These are phyloP conservation scores for Lymantria monacha DNA, from an alignment of 2,888 invertebrate genomes.

Conservation along the genomic window DNA sequence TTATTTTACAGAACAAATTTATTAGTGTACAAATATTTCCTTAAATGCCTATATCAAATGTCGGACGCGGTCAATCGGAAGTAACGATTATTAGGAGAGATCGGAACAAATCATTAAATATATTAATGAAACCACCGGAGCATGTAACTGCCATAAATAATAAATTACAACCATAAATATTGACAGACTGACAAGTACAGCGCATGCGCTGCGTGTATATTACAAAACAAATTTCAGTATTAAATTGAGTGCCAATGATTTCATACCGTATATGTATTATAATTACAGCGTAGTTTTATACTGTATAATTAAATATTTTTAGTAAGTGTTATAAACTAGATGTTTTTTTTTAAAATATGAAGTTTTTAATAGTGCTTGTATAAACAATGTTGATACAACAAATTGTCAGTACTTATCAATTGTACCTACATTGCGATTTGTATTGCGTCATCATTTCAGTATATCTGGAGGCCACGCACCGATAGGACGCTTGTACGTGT, in stretches of 20 bases:
- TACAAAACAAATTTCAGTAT: slow-evolving; percentile 32
- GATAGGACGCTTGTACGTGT: slow-evolving; percentile 42
- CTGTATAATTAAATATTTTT: too few species aligned
- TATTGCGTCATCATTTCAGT: slow-evolving; percentile 46
- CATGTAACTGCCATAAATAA: slow-evolving; percentile 41
- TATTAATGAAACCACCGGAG: slow-evolving; percentile 8
- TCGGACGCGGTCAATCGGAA: background rate
- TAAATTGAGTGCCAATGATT: too few species aligned
- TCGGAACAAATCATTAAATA: background rate
- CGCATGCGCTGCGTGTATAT: slow-evolving; percentile 45
- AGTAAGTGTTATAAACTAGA: too few species aligned
- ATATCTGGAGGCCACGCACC: slow-evolving; percentile 34
- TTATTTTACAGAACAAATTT: background rate
- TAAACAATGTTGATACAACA: too few species aligned
- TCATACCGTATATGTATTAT: too few species aligned
- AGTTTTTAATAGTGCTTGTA: too few species aligned
- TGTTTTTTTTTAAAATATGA: too few species aligned
- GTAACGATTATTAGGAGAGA: background rate
- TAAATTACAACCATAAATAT: slow-evolving; percentile 44
- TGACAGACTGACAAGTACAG: slow-evolving; percentile 28
- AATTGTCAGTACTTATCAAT: too few species aligned
- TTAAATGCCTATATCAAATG: background rate
- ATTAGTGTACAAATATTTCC: background rate
- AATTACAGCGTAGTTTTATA: too few species aligned
- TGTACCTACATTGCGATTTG: too few species aligned